Base-by-base conservation (phyloP, 1,140 invertebrate genomes). In the Pararge aegeria region DNA sequence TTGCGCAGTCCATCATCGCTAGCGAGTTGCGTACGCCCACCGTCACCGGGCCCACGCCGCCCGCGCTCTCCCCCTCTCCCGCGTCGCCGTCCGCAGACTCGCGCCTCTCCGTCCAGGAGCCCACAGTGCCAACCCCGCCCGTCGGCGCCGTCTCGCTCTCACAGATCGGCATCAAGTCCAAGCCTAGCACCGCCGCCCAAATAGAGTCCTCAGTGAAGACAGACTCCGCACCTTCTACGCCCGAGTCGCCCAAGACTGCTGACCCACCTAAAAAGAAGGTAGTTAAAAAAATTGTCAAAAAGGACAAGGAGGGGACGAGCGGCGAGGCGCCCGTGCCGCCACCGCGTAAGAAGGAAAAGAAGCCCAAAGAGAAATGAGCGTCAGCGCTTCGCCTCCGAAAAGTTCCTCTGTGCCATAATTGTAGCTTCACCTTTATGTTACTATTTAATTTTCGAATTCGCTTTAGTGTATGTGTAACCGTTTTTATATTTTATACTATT, bases 331-430 rank as follows among this genome's bases (percentile, higher is more conserved):
- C 89, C 7, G 89, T 90, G 21, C 89, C 90, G 61, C 89, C 90
- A 54, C 90, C 90, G 54, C 81, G 90, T 42, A 91, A 91, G 77
- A 91, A 91, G 71, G 89, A 90, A 73, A 90, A 90, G 77, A 91
- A 91, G 65, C 89, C 87, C 66, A 90, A 90, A 81, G 85, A 91
- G 51, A 87, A 88, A 66, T 85, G 76, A 83, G 73, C 70, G 68
- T 63, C 52, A 62, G 67, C 74, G 64, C 59, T 66, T 55, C 66
- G 63, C 75, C 67, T 68, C 67, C 68, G 53, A 59, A 73, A 64
- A 81, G 76, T 84, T 86, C 82, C 84, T 84, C 77, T 81, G 87
- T 87, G 87, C 83, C 87, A 89, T 87, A 84, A 70, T 46, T 74
- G 61, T 85, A 83, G 70, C 75, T 75, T 87, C 66, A 66, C 70